Evolutionary conservation across 2,113 vertebrate genomes (phyloP).

Genomic region (Neotragus pygmaeus): DNA sequence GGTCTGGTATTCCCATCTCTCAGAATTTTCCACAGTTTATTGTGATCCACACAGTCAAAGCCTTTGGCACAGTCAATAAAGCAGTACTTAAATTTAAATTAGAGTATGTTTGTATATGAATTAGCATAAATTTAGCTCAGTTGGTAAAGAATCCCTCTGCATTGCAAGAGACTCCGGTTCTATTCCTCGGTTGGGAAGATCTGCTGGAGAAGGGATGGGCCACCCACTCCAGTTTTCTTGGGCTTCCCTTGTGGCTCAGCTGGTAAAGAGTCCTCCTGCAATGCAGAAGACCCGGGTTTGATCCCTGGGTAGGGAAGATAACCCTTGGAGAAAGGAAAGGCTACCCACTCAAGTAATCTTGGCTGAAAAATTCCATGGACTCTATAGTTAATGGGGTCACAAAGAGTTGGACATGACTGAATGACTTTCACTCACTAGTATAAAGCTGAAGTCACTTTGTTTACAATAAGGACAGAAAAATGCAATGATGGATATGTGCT

Average conservation of each 20-base stretch:
- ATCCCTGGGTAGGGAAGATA: neutral
- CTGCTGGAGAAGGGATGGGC: neutral
- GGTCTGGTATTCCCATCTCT: no score
- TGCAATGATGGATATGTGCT: neutral
- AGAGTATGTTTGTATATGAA: neutral
- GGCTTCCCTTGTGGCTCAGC: neutral
- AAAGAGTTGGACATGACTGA: fast-evolving
- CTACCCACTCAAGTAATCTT: neutral
- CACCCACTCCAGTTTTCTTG: neutral
- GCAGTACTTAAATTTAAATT: neutral
- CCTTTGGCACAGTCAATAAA: no score
- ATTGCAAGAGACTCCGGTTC: neutral
- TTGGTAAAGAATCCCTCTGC: neutral
- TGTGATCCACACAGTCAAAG: no score
- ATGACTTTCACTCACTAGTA: neutral
- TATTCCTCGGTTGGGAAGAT: neutral
- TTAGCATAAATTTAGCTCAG: neutral
- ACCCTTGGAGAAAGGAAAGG: neutral
- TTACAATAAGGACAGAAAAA: neutral
- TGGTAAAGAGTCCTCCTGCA: neutral
- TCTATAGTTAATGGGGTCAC: neutral
- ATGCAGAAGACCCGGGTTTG: neutral
- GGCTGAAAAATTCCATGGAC: neutral
- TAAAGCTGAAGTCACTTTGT: neutral
- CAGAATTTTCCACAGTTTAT: no score